Evolutionary conservation across 2,797 vertebrate genomes (phyloP), one percentile per base, ranked within the genome.

Genomic region (Chelon labrosus): DNA sequence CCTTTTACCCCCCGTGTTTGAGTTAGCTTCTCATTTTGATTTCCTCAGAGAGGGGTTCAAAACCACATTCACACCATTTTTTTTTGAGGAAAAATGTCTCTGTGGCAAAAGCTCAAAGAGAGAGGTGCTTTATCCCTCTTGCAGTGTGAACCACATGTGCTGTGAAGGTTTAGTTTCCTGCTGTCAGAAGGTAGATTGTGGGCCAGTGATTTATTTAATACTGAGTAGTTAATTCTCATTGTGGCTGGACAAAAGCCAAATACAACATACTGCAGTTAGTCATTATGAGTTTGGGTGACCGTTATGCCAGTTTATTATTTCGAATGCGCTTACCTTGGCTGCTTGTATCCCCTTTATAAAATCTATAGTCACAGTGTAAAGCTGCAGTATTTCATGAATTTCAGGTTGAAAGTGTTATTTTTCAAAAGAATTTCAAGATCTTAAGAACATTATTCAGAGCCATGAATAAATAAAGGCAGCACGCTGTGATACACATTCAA

Each of bases 1-100:
- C 52, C 57, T 72, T 65, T 81, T 10, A 74, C 64, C 51, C 49
- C 9, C 9, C 13, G 22, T 44, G 49, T 75, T 83, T 80, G 60
- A 65, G 73, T 82, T 58, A 2, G n/a, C 56, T 59, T 14, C 42
- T 70, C 55, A 27, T 46, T 70, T 44, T 51, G 50, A 59, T 47
- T 61, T 54, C 19, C 38, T 84, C 50, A 69, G 51, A 77, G 72
- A 63, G 1, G 25, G 42, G 27, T 70, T 77, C 54, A 75, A 42
- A 73, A 51, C 17, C 49, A 22, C 42, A 17, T 50, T 54, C 53
- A 38, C n/a, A 16, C 10, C 13, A 49, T 55, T 27, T 38, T 66
- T 22, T 22, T 47, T 38, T 25, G 3, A 19, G 12, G n/a, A 4
- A 7, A 12, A 27, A 9, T 35, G 10, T 41, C 58, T 77, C 55